Conservation (phyloP, 2,113 vertebrate species). For the Pithys albifrons region DNA sequence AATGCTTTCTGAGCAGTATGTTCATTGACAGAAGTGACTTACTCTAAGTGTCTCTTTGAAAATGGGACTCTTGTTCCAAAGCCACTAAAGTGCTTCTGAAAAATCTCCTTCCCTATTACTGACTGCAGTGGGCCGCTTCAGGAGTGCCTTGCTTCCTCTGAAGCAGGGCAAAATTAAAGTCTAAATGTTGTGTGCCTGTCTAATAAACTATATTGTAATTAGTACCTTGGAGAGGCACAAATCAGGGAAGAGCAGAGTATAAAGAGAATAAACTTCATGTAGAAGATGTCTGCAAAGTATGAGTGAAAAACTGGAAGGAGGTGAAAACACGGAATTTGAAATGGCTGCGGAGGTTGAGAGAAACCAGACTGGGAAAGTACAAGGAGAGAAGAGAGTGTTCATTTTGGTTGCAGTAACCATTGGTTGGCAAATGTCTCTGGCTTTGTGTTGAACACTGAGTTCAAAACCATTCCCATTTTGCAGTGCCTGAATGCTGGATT, state of each 20-base stretch:
- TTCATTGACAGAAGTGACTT: not conserved
- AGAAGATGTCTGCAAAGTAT: not conserved
- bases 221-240: not conserved
- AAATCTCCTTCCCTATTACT: not conserved
- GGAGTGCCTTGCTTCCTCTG: not conserved
- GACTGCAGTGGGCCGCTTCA: not conserved
- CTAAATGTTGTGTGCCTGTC: not conserved
- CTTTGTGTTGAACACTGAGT: not conserved
- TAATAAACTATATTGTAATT: constrained; percentile 40
- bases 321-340: not conserved
- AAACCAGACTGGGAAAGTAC: not conserved
- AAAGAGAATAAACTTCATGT: not conserved
- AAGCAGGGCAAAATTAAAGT: not conserved
- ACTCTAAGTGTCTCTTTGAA: constrained; percentile 5
- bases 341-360: not conserved
- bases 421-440: not conserved
- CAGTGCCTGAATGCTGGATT: not conserved
- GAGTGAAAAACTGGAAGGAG: not conserved
- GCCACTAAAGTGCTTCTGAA: not conserved
- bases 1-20: not conserved
- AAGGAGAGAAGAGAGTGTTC: not conserved
- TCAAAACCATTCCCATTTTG: not conserved
- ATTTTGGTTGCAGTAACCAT: not conserved
- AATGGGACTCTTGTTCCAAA: constrained; percentile 1
- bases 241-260: not conserved